Evolutionary conservation across 2,113 vertebrate species (phyloP), one percentile per base, ranked within the genome.

Genomic region (Halichoeres trimaculatus): DNA sequence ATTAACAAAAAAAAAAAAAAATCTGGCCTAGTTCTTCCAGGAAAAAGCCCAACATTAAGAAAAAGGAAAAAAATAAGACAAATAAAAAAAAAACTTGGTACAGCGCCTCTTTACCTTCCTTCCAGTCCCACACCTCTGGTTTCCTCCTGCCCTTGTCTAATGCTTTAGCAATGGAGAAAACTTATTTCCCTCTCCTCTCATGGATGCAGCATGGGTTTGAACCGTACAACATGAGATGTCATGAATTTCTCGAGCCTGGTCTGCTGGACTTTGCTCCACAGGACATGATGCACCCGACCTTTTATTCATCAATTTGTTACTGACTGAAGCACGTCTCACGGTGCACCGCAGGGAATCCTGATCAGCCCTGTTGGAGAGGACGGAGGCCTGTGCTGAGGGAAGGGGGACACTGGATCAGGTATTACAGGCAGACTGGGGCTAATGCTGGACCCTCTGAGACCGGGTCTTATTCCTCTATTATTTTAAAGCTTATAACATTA

Each of bases 231-330:
- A 40, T 17, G 43, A 12, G 20, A 26, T 66, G 55, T 52, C 17
- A 53, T 72, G 30, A 65, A 43, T 54, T 59, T 48, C 4, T 12
- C 22, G 38, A 58, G 43, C 26, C 1, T 1, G 17, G 20, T 8
- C 26, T 26, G 59, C 23, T 65, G 47, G 59, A 55, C 38, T 36
- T 52, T 23, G 36, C 38, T 23, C 17, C 41, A 13, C 16, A 61
- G 57, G 26, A 56, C 30, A 30, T 5, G 2, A 50, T 56, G 35
- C 51, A 8, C 35, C 4, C 13, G 51, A 56, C 48, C 30, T 69
- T 30, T 54, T 45, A 54, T 56, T 60, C 54, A 65, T 70, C 51
- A 26, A 17, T 72, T 74, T 74, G 47, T 54, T 64, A 26, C 16
- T 26, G 61, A 54, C 45, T 11, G 1, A 50, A 30, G 40, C 54